Conservation (phyloP, 2,797 vertebrate genomes). For the Cottoperca gobio region DNA sequence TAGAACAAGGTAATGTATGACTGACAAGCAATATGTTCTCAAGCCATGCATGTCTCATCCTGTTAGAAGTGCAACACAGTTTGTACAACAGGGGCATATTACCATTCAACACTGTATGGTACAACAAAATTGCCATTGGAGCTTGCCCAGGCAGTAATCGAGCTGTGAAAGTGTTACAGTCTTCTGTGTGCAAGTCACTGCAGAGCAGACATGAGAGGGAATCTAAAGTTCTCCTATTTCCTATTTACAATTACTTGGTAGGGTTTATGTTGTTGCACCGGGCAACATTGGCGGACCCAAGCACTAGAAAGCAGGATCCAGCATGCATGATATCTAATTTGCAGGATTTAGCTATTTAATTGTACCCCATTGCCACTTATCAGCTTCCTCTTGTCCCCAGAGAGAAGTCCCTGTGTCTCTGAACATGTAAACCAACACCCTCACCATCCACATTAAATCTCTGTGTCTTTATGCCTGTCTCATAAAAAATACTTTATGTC, state of each 20-base stretch:
- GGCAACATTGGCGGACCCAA: slow-evolving; percentile 30
- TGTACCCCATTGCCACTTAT: slow-evolving; percentile 33
- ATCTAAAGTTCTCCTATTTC: slow-evolving; percentile 51
- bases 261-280: slow-evolving; percentile 19
- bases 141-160: slow-evolving; percentile 65
- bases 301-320: slow-evolving; percentile 46
- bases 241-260: slow-evolving; percentile 48
- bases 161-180: slow-evolving; percentile 59
- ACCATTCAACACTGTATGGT: slow-evolving; percentile 60
- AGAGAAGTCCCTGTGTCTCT: slow-evolving; percentile 33
- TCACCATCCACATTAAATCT: slow-evolving; percentile 17
- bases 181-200: slow-evolving; percentile 62
- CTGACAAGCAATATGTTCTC: slow-evolving; percentile 74
- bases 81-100: slow-evolving; percentile 69
- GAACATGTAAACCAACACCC: slow-evolving; percentile 31
- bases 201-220: slow-evolving; percentile 43
- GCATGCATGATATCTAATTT: slow-evolving; percentile 43
- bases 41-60: slow-evolving; percentile 69
- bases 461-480: slow-evolving; percentile 16
- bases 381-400: slow-evolving; percentile 27
- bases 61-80: slow-evolving; percentile 61
- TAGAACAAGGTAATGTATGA: slow-evolving; percentile 71
- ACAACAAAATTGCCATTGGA: slow-evolving; percentile 72
- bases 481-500: slow-evolving; percentile 18
- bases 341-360: slow-evolving; percentile 30